These are phyloP conservation scores for Siniperca scherzeri DNA, from an alignment of 2,797 vertebrate genomes.

Conservation along the genomic window DNA sequence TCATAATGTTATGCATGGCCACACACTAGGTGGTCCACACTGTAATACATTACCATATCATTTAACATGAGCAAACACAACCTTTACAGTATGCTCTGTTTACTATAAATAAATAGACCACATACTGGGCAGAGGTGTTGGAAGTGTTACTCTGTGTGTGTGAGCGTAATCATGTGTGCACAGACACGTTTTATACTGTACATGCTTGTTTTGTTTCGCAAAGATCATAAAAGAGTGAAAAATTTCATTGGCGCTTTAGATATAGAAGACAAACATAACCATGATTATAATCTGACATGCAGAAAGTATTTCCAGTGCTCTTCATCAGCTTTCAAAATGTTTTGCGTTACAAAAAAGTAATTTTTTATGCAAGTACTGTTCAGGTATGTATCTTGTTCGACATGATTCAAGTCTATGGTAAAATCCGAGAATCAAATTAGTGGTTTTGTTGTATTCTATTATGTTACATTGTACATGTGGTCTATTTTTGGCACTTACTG, in stretches of 20 bases:
- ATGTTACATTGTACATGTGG: not conserved
- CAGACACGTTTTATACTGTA: constrained; percentile 6
- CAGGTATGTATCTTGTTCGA: not conserved
- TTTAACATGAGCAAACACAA: constrained; percentile 47
- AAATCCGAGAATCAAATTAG: not conserved
- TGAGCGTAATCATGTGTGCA: constrained; percentile 9
- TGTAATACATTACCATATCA: constrained; percentile 45
- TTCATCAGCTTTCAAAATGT: not conserved
- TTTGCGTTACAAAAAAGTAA: not conserved
- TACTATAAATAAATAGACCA: constrained; percentile 51
- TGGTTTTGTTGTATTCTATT: not conserved
- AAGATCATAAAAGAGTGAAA: not conserved
- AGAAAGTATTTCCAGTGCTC: not conserved
- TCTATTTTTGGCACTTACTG: not conserved
- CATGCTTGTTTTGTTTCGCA: constrained; percentile 7
- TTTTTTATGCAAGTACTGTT: not conserved
- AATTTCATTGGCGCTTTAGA: not conserved
- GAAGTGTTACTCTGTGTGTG: constrained; percentile 27
- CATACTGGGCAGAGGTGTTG: constrained; percentile 39
- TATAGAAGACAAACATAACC: not conserved
- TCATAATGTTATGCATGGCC: constrained; percentile 42
- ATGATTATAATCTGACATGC: not conserved
- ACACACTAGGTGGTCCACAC: constrained; percentile 47
- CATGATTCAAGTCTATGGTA: not conserved
- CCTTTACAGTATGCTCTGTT: constrained; percentile 29